These are phyloP conservation scores for Pollenia griseotomentosa DNA, from an alignment of 2,888 invertebrate species.

Conservation along the genomic window DNA sequence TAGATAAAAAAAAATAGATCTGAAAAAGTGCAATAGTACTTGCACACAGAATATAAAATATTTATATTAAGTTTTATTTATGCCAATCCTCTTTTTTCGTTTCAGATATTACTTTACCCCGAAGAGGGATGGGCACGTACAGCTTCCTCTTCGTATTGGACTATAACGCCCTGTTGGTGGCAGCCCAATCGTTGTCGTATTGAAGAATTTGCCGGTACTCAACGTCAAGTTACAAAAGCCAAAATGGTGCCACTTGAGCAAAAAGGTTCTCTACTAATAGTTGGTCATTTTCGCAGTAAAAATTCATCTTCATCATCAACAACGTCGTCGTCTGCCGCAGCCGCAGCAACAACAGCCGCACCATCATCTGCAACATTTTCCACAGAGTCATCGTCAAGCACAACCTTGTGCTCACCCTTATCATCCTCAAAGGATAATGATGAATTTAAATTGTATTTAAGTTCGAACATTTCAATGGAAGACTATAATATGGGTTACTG, in stretches of 20 bases:
- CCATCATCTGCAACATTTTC: constrained; percentile 30
- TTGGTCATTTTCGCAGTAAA: constrained; percentile 86
- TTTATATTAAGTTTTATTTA: constrained; percentile 33
- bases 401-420: constrained; percentile 54
- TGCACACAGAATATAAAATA: neutral
- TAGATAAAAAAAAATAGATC: neutral
- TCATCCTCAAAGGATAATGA: constrained; percentile 75
- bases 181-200: constrained; percentile 92
- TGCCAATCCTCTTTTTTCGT: constrained; percentile 66
- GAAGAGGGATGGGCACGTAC: constrained; percentile 96
- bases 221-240: constrained; percentile 88
- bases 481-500: constrained; percentile 96
- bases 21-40: neutral
- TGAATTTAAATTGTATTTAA: constrained; percentile 93
- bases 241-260: constrained; percentile 91
- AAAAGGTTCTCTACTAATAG: constrained; percentile 91
- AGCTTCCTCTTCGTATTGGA: constrained; percentile 94
- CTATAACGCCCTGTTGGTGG: constrained; percentile 94
- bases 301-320: constrained; percentile 55
- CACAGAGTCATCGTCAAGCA: constrained; percentile 40
- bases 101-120: constrained; percentile 92
- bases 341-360: constrained; percentile 1
- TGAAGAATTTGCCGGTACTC: constrained; percentile 90
- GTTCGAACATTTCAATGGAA: constrained; percentile 92
- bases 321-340: constrained; percentile 8